phyloP scores from a whole-genome alignment of 2,888 invertebrate species.

The Bursaphelenchus okinawaensis region DNA sequence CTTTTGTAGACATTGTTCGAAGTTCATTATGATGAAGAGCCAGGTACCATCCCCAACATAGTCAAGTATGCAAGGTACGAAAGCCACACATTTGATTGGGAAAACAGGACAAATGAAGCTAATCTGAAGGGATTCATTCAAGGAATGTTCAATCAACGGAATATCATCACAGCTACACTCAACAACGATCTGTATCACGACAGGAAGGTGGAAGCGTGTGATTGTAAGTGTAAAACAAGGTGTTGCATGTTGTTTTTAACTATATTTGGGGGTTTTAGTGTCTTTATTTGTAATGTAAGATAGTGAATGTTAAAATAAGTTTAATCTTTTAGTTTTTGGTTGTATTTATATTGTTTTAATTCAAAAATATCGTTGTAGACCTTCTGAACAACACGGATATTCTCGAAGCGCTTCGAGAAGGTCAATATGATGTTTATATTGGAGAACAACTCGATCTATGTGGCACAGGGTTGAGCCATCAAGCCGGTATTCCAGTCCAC shows the following conservation, averaged over 20 bases:
- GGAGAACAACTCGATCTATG: slow-evolving; percentile 36
- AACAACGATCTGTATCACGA: neutral
- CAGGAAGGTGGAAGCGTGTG: slow-evolving; percentile 13
- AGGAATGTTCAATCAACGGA: neutral
- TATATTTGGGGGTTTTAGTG: neutral
- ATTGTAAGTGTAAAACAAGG: slow-evolving; percentile 11
- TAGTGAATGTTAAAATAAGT: too few species aligned
- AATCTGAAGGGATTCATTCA: neutral
- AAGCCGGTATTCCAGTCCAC: slow-evolving; percentile 33
- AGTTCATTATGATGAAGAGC: slow-evolving; percentile 12
- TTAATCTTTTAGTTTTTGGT: too few species aligned
- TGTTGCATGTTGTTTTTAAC: neutral
- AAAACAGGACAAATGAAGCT: neutral
- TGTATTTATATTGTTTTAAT: too few species aligned
- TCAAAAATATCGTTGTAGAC: too few species aligned
- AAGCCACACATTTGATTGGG: slow-evolving; percentile 8
- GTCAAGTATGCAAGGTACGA: neutral
- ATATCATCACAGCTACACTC: neutral
- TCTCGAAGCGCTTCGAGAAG: slow-evolving; percentile 27
- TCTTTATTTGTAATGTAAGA: too few species aligned
- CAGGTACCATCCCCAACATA: neutral
- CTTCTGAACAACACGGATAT: slow-evolving; percentile 20
- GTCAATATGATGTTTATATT: slow-evolving; percentile 40
- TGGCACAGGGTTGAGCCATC: slow-evolving; percentile 27
- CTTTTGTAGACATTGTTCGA: slow-evolving; percentile 16